Conservation (phyloP, 2,113 vertebrate species). For the Phylloscopus trochiloides region DNA sequence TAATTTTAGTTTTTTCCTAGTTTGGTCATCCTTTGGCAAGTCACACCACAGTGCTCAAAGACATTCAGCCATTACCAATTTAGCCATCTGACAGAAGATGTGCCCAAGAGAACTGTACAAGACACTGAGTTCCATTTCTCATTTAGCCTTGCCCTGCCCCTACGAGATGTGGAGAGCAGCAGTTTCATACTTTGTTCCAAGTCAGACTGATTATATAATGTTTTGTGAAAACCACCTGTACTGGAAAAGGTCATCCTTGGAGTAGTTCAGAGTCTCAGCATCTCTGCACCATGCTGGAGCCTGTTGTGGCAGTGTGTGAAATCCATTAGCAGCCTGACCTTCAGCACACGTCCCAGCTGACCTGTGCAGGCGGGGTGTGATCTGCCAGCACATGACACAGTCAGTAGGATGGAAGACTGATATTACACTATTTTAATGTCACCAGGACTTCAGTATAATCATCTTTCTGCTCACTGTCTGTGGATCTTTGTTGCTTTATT, state of each 20-base stretch:
- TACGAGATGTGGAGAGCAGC: background rate
- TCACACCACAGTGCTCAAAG: background rate
- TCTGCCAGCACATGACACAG: background rate
- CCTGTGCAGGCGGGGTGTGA: background rate
- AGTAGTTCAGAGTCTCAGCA: background rate
- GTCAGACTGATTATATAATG: background rate
- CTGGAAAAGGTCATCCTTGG: background rate
- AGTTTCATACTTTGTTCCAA: background rate
- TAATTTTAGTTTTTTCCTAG: background rate
- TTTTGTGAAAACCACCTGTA: background rate
- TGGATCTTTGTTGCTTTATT: slow-evolving; percentile 42
- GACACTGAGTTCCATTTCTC: background rate
- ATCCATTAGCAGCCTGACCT: background rate
- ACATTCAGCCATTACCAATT: background rate
- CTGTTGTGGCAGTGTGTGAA: background rate
- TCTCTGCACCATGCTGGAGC: background rate
- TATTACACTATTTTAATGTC: background rate
- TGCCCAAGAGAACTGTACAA: background rate
- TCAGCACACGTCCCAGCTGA: background rate
- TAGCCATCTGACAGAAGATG: background rate
- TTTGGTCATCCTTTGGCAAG: background rate
- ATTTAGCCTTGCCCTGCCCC: background rate
- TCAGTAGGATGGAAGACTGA: background rate
- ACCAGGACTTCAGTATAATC: background rate
- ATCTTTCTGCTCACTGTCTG: background rate